Conservation (phyloP, 2,113 vertebrate species). For the Osmerus eperlanus region DNA sequence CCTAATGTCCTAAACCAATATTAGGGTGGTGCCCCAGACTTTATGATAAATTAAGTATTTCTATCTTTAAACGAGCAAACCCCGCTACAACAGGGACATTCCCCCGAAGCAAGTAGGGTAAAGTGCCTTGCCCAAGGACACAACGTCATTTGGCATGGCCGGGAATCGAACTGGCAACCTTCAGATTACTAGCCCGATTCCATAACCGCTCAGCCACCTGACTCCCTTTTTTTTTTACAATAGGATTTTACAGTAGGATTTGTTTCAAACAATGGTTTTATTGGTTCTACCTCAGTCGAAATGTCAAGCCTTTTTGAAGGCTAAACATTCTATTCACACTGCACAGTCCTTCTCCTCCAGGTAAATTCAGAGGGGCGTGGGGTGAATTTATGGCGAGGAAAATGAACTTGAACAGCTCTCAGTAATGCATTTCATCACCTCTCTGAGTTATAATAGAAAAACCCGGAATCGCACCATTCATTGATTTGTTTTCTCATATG, state of each 20-base stretch:
- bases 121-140: no score
- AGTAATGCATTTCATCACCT: conserved; percentile 33
- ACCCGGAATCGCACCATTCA: conserved; percentile 1
- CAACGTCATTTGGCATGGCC: no score
- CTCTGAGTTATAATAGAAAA: conserved; percentile 14
- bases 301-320: conserved; percentile 23
- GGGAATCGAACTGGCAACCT: no score
- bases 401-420: conserved; percentile 26
- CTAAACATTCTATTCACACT: conserved; percentile 13
- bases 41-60: no score
- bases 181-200: no score
- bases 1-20: no score
- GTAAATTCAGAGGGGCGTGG: neutral
- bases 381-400: conserved; percentile 38
- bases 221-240: no score
- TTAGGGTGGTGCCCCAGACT: no score
- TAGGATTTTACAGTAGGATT: conserved; percentile 7
- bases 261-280: neutral
- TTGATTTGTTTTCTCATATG: conserved; percentile 15
- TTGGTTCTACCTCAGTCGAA: conserved; percentile 10
- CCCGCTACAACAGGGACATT: no score
- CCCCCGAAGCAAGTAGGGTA: no score
- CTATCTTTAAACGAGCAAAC: no score
- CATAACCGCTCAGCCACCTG: no score
- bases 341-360: conserved; percentile 5